Conservation (phyloP, 2,113 vertebrate species). For the Neopipo cinnamomea region DNA sequence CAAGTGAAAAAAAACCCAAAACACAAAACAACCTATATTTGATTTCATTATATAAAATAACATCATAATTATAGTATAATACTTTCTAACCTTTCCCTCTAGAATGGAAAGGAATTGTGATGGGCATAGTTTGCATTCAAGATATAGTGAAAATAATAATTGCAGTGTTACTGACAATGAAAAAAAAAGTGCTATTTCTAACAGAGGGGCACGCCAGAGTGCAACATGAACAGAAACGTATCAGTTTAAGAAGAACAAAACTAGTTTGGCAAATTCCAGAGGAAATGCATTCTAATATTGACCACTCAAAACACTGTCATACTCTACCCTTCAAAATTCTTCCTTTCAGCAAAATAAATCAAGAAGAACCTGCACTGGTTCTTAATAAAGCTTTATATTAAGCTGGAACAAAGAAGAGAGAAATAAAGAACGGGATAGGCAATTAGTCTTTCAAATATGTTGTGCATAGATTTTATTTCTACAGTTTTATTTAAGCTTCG, state of each 20-base stretch:
- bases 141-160: neutral
- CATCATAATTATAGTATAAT: neutral
- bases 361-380: neutral
- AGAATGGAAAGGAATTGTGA: neutral
- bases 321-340: neutral
- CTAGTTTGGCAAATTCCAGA: neutral
- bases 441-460: neutral
- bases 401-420: neutral
- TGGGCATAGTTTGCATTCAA: neutral
- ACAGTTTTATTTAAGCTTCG: neutral
- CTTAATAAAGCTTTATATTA: neutral
- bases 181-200: neutral
- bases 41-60: neutral
- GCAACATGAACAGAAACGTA: neutral
- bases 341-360: neutral
- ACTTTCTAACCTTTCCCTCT: neutral
- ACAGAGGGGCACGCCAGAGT: neutral
- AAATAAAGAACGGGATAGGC: neutral
- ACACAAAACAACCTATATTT: neutral
- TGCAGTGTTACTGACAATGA: neutral
- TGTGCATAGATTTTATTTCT: neutral
- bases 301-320: neutral
- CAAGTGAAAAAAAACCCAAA: neutral
- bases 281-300: neutral
- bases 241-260: neutral